Percentiles rank a stretch among this genome's conserved stretches.
Conservation (phyloP, 2,797 vertebrate species). For the Enteromius trimaculatus region DNA sequence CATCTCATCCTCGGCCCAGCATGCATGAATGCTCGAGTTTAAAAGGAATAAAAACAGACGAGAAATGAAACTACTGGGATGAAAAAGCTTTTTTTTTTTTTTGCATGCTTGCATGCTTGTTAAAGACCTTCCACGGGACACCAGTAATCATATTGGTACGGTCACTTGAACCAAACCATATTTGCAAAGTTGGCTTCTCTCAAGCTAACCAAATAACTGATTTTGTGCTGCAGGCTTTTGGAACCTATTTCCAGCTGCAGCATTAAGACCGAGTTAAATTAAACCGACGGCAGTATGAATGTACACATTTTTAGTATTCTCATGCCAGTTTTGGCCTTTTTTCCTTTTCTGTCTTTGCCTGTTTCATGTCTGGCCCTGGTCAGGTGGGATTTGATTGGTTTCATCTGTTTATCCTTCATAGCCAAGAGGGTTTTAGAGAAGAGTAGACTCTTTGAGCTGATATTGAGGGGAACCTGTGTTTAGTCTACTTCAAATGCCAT, state of each 20-base stretch:
- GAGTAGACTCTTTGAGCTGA: slow-evolving; percentile 76
- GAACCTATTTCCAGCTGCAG: slow-evolving; percentile 69
- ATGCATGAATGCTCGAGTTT: slow-evolving; percentile 27
- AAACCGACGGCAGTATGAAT: slow-evolving; percentile 76
- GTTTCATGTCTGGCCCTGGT: slow-evolving; percentile 69
- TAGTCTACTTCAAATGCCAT: slow-evolving; percentile 84
- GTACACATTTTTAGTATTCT: slow-evolving; percentile 69
- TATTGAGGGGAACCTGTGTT: slow-evolving; percentile 78
- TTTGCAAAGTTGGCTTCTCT: slow-evolving; percentile 66
- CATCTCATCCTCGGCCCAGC: neutral
- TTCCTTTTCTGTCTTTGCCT: slow-evolving; percentile 59
- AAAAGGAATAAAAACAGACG: slow-evolving; percentile 29
- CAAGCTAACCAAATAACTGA: slow-evolving; percentile 73
- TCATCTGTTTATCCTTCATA: slow-evolving; percentile 77
- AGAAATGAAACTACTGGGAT: slow-evolving; percentile 21
- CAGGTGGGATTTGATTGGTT: slow-evolving; percentile 71
- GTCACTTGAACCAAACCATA: slow-evolving; percentile 69
- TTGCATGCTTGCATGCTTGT: slow-evolving; percentile 12
- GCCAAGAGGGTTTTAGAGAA: slow-evolving; percentile 75
- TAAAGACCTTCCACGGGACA: slow-evolving; percentile 19
- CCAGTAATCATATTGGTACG: slow-evolving; percentile 37
- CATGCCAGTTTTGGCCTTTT: slow-evolving; percentile 58
- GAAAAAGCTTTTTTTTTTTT: neutral
- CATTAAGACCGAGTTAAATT: slow-evolving; percentile 68
- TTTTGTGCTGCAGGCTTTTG: slow-evolving; percentile 70